A percentile compares a stretch with the other conserved stretches of the same genome.
These are phyloP conservation scores for Gallinago nigripennis DNA, from an alignment of 2,797 vertebrate genomes.

Conservation along the genomic window DNA sequence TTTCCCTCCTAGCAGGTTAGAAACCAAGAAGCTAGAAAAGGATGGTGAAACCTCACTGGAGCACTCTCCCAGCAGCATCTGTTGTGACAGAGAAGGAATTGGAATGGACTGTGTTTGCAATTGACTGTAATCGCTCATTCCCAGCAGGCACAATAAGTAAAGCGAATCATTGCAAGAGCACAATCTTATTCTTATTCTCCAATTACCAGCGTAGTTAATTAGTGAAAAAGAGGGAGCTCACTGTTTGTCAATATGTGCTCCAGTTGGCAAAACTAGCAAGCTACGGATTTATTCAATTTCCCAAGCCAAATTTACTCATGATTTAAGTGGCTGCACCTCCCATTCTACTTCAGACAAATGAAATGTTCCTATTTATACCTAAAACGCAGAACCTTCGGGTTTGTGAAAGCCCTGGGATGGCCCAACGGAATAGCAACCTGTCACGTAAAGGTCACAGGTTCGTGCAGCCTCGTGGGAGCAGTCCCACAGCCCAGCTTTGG, in stretches of 20 bases:
- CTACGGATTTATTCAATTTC: constrained; percentile 41
- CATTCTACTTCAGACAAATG: not conserved
- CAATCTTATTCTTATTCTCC: constrained; percentile 54
- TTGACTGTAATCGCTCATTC: constrained; percentile 45
- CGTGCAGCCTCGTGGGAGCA: not conserved
- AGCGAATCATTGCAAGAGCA: constrained; percentile 30
- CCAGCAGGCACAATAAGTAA: constrained; percentile 55
- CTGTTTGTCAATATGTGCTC: constrained; percentile 67
- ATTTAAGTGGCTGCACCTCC: constrained; percentile 46
- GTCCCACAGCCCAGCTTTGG: not conserved
- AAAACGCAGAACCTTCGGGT: not conserved
- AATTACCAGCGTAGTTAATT: constrained; percentile 60
- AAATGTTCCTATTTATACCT: constrained; percentile 16
- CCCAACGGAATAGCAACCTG: not conserved
- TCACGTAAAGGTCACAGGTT: not conserved
- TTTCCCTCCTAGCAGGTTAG: not conserved
- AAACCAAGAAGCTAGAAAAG: not conserved
- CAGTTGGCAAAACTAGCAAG: constrained; percentile 64
- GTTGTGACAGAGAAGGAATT: constrained; percentile 15
- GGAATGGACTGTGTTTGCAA: constrained; percentile 16
- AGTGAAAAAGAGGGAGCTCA: constrained; percentile 44
- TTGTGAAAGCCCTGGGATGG: not conserved
- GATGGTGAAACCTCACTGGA: not conserved
- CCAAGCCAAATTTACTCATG: constrained; percentile 43
- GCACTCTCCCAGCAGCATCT: constrained; percentile 5